phyloP scores from a whole-genome alignment of 2,888 invertebrate genomes.

The Zelleria hepariella region DNA sequence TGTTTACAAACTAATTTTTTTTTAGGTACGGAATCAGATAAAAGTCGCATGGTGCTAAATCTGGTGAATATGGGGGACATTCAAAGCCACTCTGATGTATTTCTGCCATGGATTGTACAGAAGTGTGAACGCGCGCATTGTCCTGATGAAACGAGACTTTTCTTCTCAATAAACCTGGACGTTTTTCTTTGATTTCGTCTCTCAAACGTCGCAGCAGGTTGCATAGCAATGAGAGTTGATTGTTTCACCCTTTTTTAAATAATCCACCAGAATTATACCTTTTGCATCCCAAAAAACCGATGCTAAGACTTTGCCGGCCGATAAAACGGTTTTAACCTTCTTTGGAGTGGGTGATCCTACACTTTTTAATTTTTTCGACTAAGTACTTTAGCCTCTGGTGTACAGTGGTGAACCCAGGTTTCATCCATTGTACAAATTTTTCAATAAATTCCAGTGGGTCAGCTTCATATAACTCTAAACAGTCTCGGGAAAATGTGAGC shows the following conservation, averaged over 20 bases:
- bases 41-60: constrained; percentile 4
- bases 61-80: constrained; percentile 8
- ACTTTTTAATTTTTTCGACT: constrained; percentile 11
- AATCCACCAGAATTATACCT: too few relatives aligned
- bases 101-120: constrained; percentile 9
- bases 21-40: not conserved
- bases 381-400: constrained; percentile 12
- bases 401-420: constrained; percentile 8
- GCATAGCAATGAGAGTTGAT: too few relatives aligned
- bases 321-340: constrained; percentile 8
- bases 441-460: constrained; percentile 3
- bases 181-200: constrained; percentile 10
- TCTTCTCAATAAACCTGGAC: not conserved
- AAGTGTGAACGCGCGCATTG: constrained; percentile 9
- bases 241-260: too few relatives aligned
- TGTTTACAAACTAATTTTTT: too few relatives aligned
- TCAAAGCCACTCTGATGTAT: constrained; percentile 9
- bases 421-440: constrained; percentile 2
- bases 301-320: constrained; percentile 7
- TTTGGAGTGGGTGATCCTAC: constrained; percentile 3
- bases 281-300: not conserved
- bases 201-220: not conserved
- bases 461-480: too few relatives aligned
- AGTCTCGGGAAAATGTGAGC: too few relatives aligned
- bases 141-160: constrained; percentile 7